Evolutionary conservation across 2,888 invertebrate genomes (phyloP).

Genomic region (Brenthis daphne): DNA sequence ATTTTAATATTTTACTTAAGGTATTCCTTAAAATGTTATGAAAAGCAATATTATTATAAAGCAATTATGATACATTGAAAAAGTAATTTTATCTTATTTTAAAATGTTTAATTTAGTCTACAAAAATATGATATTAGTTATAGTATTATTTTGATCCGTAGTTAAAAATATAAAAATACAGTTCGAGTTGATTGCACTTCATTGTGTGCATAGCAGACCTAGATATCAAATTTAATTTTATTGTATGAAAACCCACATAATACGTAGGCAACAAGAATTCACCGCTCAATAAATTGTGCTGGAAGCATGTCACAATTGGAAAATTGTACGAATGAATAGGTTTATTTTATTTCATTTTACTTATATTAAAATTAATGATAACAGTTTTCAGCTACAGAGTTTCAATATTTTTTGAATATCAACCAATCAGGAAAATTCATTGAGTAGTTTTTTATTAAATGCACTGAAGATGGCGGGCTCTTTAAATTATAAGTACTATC

Average conservation of each 20-base stretch:
- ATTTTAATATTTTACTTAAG: no score
- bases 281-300: constrained; percentile 32
- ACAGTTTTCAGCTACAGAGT: constrained; percentile 13
- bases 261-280: constrained; percentile 32
- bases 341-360: constrained; percentile 28
- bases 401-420: constrained; percentile 15
- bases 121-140: neutral
- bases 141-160: neutral
- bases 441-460: neutral
- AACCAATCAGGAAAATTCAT: constrained; percentile 1
- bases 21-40: no score
- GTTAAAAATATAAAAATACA: neutral
- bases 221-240: constrained; percentile 22
- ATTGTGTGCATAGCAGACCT: constrained; percentile 4
- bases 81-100: no score
- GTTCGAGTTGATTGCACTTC: constrained; percentile 3
- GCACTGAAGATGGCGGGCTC: neutral
- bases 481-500: neutral
- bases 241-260: constrained; percentile 23
- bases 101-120: neutral
- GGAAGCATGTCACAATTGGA: constrained; percentile 35
- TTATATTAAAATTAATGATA: constrained; percentile 32
- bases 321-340: constrained; percentile 24
- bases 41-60: no score
- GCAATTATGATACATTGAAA: no score